Evolutionary conservation across 2,113 vertebrate genomes (phyloP), one percentile per base, ranked within the genome.

Genomic region (Lathamus discolor): DNA sequence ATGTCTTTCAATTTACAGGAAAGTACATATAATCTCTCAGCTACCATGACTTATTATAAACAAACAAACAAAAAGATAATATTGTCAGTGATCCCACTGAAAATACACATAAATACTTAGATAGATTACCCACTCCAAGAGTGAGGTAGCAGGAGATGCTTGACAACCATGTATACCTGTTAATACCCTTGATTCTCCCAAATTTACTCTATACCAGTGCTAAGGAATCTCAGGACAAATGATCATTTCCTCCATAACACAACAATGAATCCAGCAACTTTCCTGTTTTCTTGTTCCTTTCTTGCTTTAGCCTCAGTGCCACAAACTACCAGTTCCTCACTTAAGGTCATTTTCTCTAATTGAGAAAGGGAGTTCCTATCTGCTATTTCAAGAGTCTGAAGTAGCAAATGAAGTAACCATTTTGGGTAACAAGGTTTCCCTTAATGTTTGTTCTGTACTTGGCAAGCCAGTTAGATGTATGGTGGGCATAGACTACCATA

Each of bases 11-110:
- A 17, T 79, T 72, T 84, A 90, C 75, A 66, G 39, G 33, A 80
- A 85, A 85, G 5, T 39, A 28, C 6, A 5, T 76, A 8, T 46
- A 70, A 75, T 72, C 41, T 70, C n/a, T 78, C 70, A 70, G 61
- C 62, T 92, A 22, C 6, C 7, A 8, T 61, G 23, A 48, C 33
- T 82, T 82, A 37, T 28, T 64, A 19, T 70, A 89, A 93, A 94
- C 31, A 54, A 39, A 37, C 37, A 37, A 39, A 39, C n/a, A 83
- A 43, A 52, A 90, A 59, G 72, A 80, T 66, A 82, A 43, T 77
- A 82, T 85, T 93, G 86, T 17, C 48, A 91, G 13, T 81, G 54
- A 44, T 39, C 25, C 93, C 44, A 41, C 61, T 91, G 75, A 79
- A 95, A 93, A 83, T 54, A 64, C 28, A 52, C 51, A 55, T 68